phyloP scores from a whole-genome alignment of 2,888 invertebrate genomes.

The Portevinia maculata region DNA sequence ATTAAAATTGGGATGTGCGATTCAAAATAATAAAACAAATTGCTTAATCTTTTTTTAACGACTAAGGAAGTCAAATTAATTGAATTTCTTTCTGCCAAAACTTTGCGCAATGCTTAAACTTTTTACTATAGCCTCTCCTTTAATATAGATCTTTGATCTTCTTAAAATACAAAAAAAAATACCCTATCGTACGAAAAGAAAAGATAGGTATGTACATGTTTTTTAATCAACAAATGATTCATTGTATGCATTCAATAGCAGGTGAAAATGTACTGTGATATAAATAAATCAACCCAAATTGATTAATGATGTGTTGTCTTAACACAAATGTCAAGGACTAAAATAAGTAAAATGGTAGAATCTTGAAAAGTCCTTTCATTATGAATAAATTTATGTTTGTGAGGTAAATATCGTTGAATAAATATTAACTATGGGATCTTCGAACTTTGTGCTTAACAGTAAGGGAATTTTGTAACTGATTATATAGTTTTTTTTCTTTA shows the following conservation, averaged over 20 bases:
- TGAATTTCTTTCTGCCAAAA: no score
- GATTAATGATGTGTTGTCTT: conserved; percentile 55
- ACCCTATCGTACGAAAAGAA: conserved; percentile 25
- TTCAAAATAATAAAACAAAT: conserved; percentile 14
- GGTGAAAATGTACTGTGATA: conserved; percentile 59
- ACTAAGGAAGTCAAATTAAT: conserved; percentile 18
- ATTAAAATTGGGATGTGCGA: not conserved
- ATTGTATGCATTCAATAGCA: conserved; percentile 48
- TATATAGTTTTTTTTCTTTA: no score
- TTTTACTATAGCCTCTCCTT: conserved; percentile 1
- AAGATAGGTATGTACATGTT: conserved; percentile 21
- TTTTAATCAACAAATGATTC: conserved; percentile 56
- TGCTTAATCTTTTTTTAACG: not conserved
- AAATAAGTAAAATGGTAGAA: conserved; percentile 10
- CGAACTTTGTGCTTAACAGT: no score
- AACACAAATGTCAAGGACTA: conserved; percentile 69
- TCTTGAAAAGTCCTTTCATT: not conserved
- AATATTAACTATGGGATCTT: no score
- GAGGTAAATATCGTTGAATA: no score
- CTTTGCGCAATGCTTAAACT: conserved; percentile 47
- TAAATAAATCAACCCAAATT: conserved; percentile 60
- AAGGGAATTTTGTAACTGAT: no score
- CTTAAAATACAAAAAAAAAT: conserved; percentile 57
- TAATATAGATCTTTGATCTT: conserved; percentile 40
- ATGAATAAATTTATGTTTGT: no score